Conservation (phyloP, 1,140 invertebrate species). For the Agraylea sexmaculata region DNA sequence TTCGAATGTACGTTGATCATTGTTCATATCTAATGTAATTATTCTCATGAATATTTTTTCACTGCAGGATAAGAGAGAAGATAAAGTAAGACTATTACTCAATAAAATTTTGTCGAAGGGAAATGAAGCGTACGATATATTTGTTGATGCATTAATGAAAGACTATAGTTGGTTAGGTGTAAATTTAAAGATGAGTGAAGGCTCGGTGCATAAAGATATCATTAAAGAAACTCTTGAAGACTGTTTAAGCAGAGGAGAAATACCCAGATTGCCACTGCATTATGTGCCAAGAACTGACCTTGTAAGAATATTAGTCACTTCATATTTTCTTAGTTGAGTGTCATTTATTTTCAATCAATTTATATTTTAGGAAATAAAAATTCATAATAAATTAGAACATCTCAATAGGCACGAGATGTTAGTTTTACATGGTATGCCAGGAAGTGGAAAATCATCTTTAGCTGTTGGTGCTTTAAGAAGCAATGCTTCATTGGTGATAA, state of each 20-base stretch:
- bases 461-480: constrained; percentile 44
- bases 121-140: constrained; percentile 27
- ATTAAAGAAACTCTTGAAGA: constrained; percentile 34
- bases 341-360: constrained; percentile 7
- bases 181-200: constrained; percentile 28
- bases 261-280: constrained; percentile 38
- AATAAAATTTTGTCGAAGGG: constrained; percentile 26
- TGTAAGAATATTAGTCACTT: constrained; percentile 33
- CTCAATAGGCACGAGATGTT: constrained; percentile 41
- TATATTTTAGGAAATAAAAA: constrained; percentile 29
- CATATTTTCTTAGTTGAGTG: too few relatives aligned
- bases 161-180: constrained; percentile 40
- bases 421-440: constrained; percentile 53
- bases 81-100: constrained; percentile 30
- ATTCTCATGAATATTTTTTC: constrained; percentile 13
- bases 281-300: constrained; percentile 34
- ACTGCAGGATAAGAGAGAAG: constrained; percentile 27
- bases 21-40: constrained; percentile 20
- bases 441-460: constrained; percentile 57
- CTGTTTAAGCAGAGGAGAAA: constrained; percentile 36
- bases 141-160: constrained; percentile 35
- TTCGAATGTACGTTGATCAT: constrained; percentile 23
- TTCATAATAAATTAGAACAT: constrained; percentile 27
- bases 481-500: constrained; percentile 36
- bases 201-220: constrained; percentile 22